Percentiles rank a stretch among this genome's conserved stretches.
Conservation (phyloP, 1,140 invertebrate genomes). For the Nebria ingens region DNA sequence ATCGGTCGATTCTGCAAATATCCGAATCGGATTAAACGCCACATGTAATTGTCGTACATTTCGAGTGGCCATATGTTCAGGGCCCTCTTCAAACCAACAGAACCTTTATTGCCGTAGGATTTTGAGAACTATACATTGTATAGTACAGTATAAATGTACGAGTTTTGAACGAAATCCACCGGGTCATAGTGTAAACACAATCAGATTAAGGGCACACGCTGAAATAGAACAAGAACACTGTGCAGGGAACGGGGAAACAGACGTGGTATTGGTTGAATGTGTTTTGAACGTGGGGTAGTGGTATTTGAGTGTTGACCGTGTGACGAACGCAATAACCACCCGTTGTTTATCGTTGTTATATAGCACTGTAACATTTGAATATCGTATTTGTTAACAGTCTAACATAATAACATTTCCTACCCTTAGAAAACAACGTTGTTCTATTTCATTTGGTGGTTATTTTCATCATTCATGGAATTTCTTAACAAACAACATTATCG, state of each 20-base stretch:
- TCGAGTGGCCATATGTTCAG: background rate
- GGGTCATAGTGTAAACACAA: slow-evolving; percentile 23
- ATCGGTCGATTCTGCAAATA: background rate
- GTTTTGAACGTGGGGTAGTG: background rate
- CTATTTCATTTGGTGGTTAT: no score
- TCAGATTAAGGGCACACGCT: slow-evolving; percentile 22
- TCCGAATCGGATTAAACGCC: slow-evolving; percentile 1
- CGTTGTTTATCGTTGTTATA: slow-evolving; percentile 24
- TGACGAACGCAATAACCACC: background rate
- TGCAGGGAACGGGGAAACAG: background rate
- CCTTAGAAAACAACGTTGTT: no score
- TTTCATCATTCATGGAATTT: no score
- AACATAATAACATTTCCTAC: no score
- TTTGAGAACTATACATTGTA: background rate
- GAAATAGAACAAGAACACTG: background rate
- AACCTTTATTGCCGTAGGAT: background rate
- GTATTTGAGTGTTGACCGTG: background rate
- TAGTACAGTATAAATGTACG: background rate
- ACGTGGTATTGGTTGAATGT: background rate
- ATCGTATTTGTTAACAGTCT: slow-evolving; percentile 6
- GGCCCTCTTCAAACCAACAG: background rate
- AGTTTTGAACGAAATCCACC: background rate
- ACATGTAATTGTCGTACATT: background rate
- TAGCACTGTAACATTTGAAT: slow-evolving; percentile 4
- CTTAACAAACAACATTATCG: no score